phyloP scores from a whole-genome alignment of 2,797 vertebrate species.

The Ctenosaura bakeri region DNA sequence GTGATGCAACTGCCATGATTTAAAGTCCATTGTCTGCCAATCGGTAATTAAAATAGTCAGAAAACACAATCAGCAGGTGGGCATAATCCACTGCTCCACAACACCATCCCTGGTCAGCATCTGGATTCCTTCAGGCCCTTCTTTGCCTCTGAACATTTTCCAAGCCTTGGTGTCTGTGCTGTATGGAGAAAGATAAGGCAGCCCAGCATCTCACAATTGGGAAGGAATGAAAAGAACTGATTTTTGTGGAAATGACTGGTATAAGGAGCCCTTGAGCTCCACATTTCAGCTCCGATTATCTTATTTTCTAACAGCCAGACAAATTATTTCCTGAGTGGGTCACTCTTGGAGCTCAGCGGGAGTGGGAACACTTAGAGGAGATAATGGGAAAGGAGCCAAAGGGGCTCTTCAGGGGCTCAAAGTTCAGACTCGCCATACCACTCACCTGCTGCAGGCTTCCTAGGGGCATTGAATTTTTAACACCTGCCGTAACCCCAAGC shows the following conservation, averaged over 20 bases:
- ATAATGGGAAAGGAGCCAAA: neutral
- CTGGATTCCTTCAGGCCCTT: neutral
- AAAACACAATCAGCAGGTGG: neutral
- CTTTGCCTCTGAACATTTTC: constrained; percentile 3
- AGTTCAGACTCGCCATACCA: neutral
- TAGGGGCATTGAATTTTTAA: neutral
- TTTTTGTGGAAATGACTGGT: neutral
- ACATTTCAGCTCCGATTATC: neutral
- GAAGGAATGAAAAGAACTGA: neutral
- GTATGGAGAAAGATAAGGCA: neutral
- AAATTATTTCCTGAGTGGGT: neutral
- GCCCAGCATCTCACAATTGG: neutral
- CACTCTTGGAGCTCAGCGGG: neutral
- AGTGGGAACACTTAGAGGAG: neutral
- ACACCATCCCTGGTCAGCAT: neutral
- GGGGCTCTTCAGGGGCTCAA: neutral
- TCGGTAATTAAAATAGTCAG: neutral
- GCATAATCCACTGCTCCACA: constrained; percentile 19
- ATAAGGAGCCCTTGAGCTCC: neutral
- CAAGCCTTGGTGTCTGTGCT: neutral
- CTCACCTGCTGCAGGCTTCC: neutral
- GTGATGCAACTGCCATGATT: neutral
- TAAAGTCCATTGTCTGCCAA: neutral
- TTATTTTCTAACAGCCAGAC: neutral
- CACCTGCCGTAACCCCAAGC: neutral